Evolutionary conservation across 2,888 invertebrate genomes (phyloP), one percentile per base, ranked within the genome.

Genomic region (Pandemis heparana): DNA sequence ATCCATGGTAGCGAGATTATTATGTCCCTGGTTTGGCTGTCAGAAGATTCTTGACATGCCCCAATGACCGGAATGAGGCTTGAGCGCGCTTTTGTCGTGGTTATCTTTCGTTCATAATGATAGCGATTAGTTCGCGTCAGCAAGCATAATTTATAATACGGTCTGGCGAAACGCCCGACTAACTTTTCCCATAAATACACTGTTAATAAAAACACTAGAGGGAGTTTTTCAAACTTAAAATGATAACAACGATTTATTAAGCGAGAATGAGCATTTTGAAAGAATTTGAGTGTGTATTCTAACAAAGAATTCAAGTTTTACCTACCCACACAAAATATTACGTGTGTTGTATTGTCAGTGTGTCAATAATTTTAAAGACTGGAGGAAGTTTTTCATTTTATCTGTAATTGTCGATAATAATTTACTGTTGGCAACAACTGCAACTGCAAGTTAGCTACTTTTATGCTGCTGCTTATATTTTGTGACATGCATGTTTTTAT

Each of bases 151-250:
- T 89, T 89, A 89, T 88, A 73, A 86, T 85, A 77, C 82, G 85
- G 83, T 82, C 83, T 79, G 79, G 78, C 83, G 82, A 78, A 87
- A 84, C 85, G 84, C 78, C 81, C 86, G 82, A 82, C 80, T 84
- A 87, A 89, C 88, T 89, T 88, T 86, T 81, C 88, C 82, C 87
- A 87, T 89, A 88, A 89, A 88, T 88, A 88, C 85, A 83, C 84
- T 79, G 81, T 82, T 79, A 75, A 77, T 86, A 89, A 88, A 89
- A 89, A 56, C 23, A 56, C 56, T 56, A 56, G 23, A 56, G 1
- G n/a, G 16, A 23, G 23, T 56, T 56, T 23, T 56, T 23, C 1
- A 56, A 6, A 62, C 62, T 43, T 61, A 18, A 61, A 62, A 10
- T 43, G 12, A 39, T 18, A 62, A 43, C 56, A 12, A 9, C 5